phyloP scores from a whole-genome alignment of 2,888 invertebrate genomes.

The Pocota personata region DNA sequence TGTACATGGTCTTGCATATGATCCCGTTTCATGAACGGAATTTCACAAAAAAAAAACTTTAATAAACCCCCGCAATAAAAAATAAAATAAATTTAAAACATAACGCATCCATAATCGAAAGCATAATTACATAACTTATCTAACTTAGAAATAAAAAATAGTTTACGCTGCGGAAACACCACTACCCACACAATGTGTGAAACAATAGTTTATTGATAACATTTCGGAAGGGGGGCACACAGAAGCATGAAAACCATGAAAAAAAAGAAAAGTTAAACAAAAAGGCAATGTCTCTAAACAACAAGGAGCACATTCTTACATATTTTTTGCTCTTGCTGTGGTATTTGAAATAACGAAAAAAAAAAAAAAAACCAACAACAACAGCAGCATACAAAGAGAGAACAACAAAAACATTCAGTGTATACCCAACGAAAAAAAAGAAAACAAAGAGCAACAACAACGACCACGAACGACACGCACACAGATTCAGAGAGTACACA shows the following conservation, averaged over 20 bases:
- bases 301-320: conserved; percentile 38
- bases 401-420: conserved; percentile 52
- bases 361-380: conserved; percentile 11
- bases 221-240: not conserved
- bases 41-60: not conserved
- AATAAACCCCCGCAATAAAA: not conserved
- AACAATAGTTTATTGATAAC: conserved; percentile 17
- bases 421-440: conserved; percentile 1
- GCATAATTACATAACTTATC: conserved; percentile 42
- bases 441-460: conserved; percentile 62
- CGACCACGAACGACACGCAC: conserved; percentile 1
- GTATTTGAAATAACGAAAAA: conserved; percentile 41
- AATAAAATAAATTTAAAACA: not conserved
- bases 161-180: conserved; percentile 37
- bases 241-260: not conserved
- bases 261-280: conserved; percentile 20
- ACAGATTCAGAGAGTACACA: conserved; percentile 39
- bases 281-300: conserved; percentile 1
- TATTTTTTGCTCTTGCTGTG: conserved; percentile 1
- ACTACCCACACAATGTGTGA: conserved; percentile 3
- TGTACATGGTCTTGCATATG: conserved; percentile 6
- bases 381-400: conserved; percentile 6
- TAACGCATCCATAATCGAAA: conserved; percentile 28
- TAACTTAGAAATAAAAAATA: not conserved
- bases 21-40: conserved; percentile 19